phyloP scores from a whole-genome alignment of 2,888 invertebrate species.

The Ariolimax columbianus region DNA sequence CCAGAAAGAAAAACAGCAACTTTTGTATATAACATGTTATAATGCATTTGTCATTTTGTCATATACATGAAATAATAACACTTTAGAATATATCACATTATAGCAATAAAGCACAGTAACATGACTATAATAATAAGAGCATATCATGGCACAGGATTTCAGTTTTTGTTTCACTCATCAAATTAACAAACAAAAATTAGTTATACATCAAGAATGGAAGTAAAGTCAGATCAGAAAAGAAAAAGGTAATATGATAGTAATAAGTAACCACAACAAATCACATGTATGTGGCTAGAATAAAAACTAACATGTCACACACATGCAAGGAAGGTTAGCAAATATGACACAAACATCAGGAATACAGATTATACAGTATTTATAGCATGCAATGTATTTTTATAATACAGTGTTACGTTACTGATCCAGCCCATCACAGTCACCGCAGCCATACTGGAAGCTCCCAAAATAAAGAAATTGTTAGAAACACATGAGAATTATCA shows the following conservation, averaged over 20 bases:
- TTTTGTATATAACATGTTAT: neutral
- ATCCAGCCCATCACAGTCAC: constrained; percentile 22
- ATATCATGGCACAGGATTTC: neutral
- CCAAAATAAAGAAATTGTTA: constrained; percentile 17
- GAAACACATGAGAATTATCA: neutral
- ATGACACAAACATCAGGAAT: neutral
- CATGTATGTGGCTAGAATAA: neutral
- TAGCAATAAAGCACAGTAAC: constrained; percentile 21
- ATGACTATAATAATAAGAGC: constrained; percentile 5
- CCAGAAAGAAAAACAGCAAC: neutral
- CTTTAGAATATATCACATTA: constrained; percentile 10
- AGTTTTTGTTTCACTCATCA: neutral
- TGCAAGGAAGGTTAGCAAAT: neutral
- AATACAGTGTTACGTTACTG: no score
- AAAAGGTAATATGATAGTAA: constrained; percentile 1
- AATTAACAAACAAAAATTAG: neutral
- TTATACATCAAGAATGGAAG: neutral
- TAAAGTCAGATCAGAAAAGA: neutral
- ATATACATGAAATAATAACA: constrained; percentile 10
- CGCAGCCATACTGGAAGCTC: constrained; percentile 40
- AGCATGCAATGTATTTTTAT: neutral
- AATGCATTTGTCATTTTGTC: constrained; percentile 13
- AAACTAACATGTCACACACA: neutral
- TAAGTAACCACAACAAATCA: neutral
- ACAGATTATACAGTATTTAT: neutral